phyloP scores from a whole-genome alignment of 2,888 invertebrate species.

The Tryphoninae sp. region DNA sequence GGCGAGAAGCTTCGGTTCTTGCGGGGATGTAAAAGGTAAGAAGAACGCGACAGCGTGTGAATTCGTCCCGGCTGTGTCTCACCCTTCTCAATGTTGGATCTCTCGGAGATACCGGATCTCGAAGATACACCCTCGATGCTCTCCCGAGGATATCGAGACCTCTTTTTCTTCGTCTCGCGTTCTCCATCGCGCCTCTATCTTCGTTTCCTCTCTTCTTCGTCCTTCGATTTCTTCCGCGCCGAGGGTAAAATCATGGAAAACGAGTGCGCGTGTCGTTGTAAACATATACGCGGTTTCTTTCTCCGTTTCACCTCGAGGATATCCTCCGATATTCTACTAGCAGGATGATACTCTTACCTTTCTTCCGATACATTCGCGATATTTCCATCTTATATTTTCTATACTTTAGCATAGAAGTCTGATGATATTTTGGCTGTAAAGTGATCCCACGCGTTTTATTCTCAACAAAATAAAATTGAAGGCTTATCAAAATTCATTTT shows the following conservation, averaged over 20 bases:
- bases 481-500: background rate
- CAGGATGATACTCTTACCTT: slow-evolving; percentile 11
- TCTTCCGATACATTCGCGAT: background rate
- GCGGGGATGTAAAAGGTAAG: background rate
- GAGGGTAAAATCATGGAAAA: slow-evolving; percentile 37
- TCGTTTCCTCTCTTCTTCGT: slow-evolving; percentile 47
- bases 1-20: slow-evolving; percentile 29
- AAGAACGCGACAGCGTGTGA: slow-evolving; percentile 24
- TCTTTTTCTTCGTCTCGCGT: slow-evolving; percentile 14
- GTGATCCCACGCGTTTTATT: background rate
- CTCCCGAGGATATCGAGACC: slow-evolving; percentile 34
- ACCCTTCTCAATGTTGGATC: slow-evolving; percentile 26
- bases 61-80: slow-evolving; percentile 49
- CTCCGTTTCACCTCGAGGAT: slow-evolving; percentile 20
- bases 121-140: slow-evolving; percentile 33
- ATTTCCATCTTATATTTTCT: slow-evolving; percentile 1
- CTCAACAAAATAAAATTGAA: no score
- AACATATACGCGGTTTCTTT: slow-evolving; percentile 15
- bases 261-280: slow-evolving; percentile 7
- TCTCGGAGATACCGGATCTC: slow-evolving; percentile 36
- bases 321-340: slow-evolving; percentile 23
- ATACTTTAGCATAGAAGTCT: background rate
- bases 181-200: slow-evolving; percentile 26
- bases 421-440: background rate
- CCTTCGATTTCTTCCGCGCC: slow-evolving; percentile 24